These are phyloP conservation scores for Zootermopsis nevadensis DNA, from an alignment of 2,888 invertebrate genomes.

Conservation along the genomic window DNA sequence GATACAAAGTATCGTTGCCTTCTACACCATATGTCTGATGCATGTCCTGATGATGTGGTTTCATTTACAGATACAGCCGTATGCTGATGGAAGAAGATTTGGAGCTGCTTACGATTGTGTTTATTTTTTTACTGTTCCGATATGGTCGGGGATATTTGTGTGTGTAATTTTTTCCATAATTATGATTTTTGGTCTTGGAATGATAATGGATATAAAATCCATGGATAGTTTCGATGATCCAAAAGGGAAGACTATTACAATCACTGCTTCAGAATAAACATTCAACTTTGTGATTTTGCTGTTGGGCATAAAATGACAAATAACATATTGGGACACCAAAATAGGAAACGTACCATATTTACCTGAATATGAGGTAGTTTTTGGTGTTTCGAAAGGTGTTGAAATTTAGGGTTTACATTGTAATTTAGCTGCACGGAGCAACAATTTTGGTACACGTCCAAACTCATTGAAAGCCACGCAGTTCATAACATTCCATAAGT, in stretches of 20 bases:
- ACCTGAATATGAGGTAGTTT: neutral
- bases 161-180: constrained; percentile 81
- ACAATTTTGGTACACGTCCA: neutral
- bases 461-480: neutral
- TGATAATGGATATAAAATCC: constrained; percentile 94
- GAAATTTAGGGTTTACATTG: neutral
- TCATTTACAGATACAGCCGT: constrained; percentile 55
- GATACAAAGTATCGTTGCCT: too few species aligned
- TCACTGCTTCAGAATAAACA: constrained; percentile 77
- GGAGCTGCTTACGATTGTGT: constrained; percentile 87
- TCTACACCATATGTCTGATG: too few species aligned
- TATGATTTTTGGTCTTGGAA: constrained; percentile 85
- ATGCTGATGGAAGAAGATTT: constrained; percentile 62
- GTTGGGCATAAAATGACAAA: too few species aligned
- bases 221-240: constrained; percentile 99
- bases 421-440: neutral
- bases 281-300: too few species aligned
- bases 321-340: neutral
- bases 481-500: neutral
- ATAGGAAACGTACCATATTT: neutral
- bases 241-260: constrained; percentile 94
- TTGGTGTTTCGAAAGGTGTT: neutral
- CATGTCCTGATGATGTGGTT: neutral
- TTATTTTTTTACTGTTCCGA: constrained; percentile 90
- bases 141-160: constrained; percentile 90